Evolutionary conservation across 2,797 vertebrate genomes (phyloP), one percentile per base, ranked within the genome.

Genomic region (Kryptopterus vitreolus): DNA sequence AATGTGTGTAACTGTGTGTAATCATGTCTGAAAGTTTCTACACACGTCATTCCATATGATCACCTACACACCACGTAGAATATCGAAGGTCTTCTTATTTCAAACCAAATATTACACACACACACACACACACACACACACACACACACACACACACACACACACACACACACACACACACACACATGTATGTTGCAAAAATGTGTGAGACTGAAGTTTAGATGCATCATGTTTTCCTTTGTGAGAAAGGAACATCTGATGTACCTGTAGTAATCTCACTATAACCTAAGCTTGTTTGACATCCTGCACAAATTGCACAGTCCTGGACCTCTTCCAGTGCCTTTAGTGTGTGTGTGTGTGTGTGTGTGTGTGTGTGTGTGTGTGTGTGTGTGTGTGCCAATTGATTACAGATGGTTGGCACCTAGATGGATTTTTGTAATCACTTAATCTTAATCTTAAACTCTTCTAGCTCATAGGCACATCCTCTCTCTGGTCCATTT

Each of bases 401-500:
- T 59, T 81, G 72, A 52, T 52, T 61, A 69, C 84, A 87, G 84
- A 84, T 86, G 86, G 70, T 50, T 70, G 62, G 68, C 31, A 69
- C 69, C 52, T 58, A 76, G 46, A 78, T 78, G 79, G 66, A 84
- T 84, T 85, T 84, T 76, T 33, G 53, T 81, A 85, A 82, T 77
- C 57, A 50, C 16, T 29, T 74, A 76, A 53, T 73, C 53, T 73
- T 72, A 70, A 68, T 81, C 48, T 79, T 63, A 79, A 71, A 82
- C 46, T 71, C 6, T 43, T 58, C 76, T 76, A 11, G 38, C 71
- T 43, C 15, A 43, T 57, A 79, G 62, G 31, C 33, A 80, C 38
- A 75, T n/a, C 22, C 81, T 57, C 50, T 62, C 8, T 0, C 26
- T 85, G 57, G 53, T 76, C 65, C 52, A 85, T 86, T 78, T 86